Evolutionary conservation across 2,113 vertebrate species (phyloP).

Genomic region (Panthera tigris): DNA sequence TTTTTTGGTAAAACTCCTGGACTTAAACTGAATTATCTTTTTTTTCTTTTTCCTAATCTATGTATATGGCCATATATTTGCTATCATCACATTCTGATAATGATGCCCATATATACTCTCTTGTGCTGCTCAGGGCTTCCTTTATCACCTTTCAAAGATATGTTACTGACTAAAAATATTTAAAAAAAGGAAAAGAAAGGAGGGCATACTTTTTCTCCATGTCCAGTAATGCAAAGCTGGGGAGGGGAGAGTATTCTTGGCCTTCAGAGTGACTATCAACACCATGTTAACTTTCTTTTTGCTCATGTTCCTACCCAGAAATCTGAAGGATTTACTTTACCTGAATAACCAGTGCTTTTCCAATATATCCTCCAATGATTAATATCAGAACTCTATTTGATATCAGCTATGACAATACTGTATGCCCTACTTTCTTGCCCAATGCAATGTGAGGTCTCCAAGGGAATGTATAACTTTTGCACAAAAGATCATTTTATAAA

Average conservation of each 20-base stretch:
- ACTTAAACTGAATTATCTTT: neutral
- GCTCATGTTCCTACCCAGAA: neutral
- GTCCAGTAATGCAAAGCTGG: neutral
- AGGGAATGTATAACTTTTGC: neutral
- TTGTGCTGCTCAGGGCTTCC: neutral
- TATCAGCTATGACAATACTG: neutral
- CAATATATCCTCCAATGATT: neutral
- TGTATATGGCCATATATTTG: neutral
- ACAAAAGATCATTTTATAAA: neutral
- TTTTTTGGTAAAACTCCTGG: neutral
- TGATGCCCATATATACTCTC: neutral
- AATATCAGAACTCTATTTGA: neutral
- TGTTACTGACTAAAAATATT: neutral
- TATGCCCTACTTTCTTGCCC: neutral
- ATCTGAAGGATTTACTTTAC: neutral
- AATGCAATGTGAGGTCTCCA: neutral
- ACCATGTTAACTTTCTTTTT: neutral
- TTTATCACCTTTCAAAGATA: neutral
- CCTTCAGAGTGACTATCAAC: neutral
- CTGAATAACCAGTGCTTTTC: neutral
- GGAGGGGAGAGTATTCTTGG: neutral
- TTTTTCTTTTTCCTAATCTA: neutral
- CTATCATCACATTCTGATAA: neutral
- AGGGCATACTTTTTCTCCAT: neutral
- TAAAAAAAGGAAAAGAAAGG: neutral